Conservation (phyloP, 2,888 invertebrate species). For the Meiosimyza decipiens region DNA sequence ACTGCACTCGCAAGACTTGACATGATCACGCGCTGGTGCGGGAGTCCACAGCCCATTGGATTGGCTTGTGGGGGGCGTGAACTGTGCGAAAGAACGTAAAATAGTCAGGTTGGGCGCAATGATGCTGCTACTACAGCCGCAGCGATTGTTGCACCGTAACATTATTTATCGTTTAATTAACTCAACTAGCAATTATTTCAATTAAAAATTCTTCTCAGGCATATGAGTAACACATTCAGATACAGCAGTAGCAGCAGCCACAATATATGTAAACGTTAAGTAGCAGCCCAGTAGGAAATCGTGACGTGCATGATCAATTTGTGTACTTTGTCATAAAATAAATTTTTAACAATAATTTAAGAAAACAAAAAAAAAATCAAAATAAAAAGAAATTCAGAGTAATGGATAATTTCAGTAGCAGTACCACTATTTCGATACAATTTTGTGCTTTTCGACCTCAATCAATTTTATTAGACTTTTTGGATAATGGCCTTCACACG, state of each 20-base stretch:
- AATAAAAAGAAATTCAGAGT: no score
- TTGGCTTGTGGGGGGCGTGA: neutral
- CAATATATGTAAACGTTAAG: no score
- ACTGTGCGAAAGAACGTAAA: neutral
- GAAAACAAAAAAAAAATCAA: no score
- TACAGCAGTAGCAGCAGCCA: constrained; percentile 37
- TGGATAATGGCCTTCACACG: no score
- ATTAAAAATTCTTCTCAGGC: constrained; percentile 65
- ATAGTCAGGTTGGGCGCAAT: constrained; percentile 6
- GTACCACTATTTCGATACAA: no score
- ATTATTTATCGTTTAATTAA: constrained; percentile 67
- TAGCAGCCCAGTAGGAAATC: no score
- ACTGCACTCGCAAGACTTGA: neutral
- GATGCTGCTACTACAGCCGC: neutral
- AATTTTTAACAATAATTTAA: no score
- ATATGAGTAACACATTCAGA: constrained; percentile 56
- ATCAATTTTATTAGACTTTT: no score
- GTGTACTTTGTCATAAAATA: no score
- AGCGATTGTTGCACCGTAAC: constrained; percentile 48
- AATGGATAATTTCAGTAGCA: no score
- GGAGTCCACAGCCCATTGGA: neutral
- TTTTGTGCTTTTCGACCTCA: no score
- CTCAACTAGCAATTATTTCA: constrained; percentile 67
- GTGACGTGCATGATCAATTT: no score
- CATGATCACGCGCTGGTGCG: neutral